Evolutionary conservation across 2,797 vertebrate genomes (phyloP).

Genomic region (Darevskia mixta): DNA sequence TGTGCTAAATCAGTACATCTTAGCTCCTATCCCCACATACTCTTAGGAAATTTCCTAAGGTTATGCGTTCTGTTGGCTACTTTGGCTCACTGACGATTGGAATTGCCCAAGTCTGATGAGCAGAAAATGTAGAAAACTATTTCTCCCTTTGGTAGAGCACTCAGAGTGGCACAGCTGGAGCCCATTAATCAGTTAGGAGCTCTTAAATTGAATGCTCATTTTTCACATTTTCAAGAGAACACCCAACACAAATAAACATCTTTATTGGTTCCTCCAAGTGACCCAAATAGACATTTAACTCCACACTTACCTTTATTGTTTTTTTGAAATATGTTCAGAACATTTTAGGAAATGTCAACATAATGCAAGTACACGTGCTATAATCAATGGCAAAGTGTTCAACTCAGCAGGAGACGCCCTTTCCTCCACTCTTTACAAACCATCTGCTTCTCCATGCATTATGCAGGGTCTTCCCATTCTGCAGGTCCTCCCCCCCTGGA

Average conservation of each 20-base stretch:
- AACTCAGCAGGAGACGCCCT: background rate
- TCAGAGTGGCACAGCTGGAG: constrained; percentile 40
- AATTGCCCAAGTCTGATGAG: constrained; percentile 10
- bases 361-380: constrained; percentile 6
- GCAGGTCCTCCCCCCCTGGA: no score
- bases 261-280: constrained; percentile 30
- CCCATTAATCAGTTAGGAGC: constrained; percentile 12
- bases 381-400: constrained; percentile 7
- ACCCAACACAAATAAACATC: constrained; percentile 40
- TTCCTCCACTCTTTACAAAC: background rate
- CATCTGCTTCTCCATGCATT: background rate
- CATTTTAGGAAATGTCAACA: constrained; percentile 10
- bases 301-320: constrained; percentile 28
- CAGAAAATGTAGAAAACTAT: constrained; percentile 10
- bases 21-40: background rate
- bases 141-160: background rate
- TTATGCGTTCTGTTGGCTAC: background rate
- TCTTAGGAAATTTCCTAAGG: background rate
- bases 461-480: background rate
- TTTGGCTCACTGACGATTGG: background rate
- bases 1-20: background rate
- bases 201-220: constrained; percentile 29
- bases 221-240: constrained; percentile 33
- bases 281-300: constrained; percentile 23
- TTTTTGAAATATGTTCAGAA: constrained; percentile 3